A percentile compares a stretch with the other conserved stretches of the same genome.
phyloP scores from a whole-genome alignment of 1,140 invertebrate species.

The Diabrotica virgifera region DNA sequence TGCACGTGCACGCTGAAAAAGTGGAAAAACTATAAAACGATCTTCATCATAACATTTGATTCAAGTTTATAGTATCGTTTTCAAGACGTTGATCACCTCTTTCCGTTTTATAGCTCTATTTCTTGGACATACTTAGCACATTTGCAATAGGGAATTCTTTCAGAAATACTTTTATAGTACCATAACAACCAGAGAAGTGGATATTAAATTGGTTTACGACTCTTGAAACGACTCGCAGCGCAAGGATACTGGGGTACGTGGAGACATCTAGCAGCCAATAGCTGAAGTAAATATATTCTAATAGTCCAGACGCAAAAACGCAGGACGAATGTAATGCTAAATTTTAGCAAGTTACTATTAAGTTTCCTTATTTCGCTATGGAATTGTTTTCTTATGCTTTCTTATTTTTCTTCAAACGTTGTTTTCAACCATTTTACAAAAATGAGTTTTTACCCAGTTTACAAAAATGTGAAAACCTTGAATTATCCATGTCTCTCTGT shows the following conservation, averaged over 20 bases:
- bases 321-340: too few relatives aligned
- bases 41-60: conserved; percentile 32
- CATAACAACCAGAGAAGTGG: conserved; percentile 43
- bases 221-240: conserved; percentile 6
- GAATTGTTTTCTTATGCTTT: too few relatives aligned
- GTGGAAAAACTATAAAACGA: conserved; percentile 24
- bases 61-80: conserved; percentile 31
- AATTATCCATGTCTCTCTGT: too few relatives aligned
- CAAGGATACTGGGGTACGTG: conserved; percentile 15
- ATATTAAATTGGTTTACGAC: conserved; percentile 44
- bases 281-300: not conserved
- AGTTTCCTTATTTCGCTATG: too few relatives aligned
- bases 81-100: conserved; percentile 37
- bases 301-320: too few relatives aligned
- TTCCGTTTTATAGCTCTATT: conserved; percentile 37
- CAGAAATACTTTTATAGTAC: conserved; percentile 41
- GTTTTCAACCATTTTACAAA: too few relatives aligned
- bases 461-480: too few relatives aligned
- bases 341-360: too few relatives aligned
- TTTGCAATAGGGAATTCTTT: conserved; percentile 40
- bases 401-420: too few relatives aligned
- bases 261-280: conserved; percentile 24
- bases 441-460: too few relatives aligned
- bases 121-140: conserved; percentile 33
- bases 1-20: not conserved